Evolutionary conservation across 2,113 vertebrate species (phyloP).

Genomic region (Salvelinus fontinalis): DNA sequence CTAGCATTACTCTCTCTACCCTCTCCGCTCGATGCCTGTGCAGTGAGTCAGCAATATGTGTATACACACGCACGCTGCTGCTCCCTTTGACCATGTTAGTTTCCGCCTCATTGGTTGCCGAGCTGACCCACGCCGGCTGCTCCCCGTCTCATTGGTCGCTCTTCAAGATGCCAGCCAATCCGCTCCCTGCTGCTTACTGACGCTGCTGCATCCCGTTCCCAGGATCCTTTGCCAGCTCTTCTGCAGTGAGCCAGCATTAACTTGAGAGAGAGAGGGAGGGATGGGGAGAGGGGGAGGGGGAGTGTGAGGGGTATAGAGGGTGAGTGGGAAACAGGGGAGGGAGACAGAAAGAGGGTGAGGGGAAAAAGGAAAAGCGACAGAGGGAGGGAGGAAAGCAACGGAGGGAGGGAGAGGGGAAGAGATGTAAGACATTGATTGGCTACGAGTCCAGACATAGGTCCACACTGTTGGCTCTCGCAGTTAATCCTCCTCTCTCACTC

Average conservation of each 20-base stretch:
- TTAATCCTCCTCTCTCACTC: not conserved
- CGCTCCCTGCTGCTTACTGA: conserved; percentile 70
- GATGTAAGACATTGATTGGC: conserved; percentile 41
- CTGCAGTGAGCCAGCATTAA: conserved; percentile 85
- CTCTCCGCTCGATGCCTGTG: conserved; percentile 4
- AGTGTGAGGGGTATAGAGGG: conserved; percentile 19
- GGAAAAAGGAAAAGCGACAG: too few relatives aligned
- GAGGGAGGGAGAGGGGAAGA: conserved; percentile 28
- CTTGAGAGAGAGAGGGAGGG: conserved; percentile 68
- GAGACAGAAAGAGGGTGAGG: conserved; percentile 28
- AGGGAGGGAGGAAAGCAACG: conserved; percentile 4
- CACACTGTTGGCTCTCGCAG: not conserved
- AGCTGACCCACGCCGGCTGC: conserved; percentile 21
- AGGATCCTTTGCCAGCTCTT: conserved; percentile 80
- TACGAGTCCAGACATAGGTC: conserved; percentile 8
- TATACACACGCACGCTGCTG: not conserved
- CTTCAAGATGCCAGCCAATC: conserved; percentile 36
- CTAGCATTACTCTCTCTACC: not conserved
- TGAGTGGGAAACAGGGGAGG: conserved; percentile 51
- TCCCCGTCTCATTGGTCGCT: conserved; percentile 29
- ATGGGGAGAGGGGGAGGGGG: conserved; percentile 61
- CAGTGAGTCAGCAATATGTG: conserved; percentile 58
- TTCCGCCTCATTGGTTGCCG: conserved; percentile 32
- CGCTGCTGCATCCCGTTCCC: conserved; percentile 83
- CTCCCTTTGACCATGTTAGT: conserved; percentile 11